Conservation (phyloP, 2,888 invertebrate species). For the Caenorhabditis sinica region DNA sequence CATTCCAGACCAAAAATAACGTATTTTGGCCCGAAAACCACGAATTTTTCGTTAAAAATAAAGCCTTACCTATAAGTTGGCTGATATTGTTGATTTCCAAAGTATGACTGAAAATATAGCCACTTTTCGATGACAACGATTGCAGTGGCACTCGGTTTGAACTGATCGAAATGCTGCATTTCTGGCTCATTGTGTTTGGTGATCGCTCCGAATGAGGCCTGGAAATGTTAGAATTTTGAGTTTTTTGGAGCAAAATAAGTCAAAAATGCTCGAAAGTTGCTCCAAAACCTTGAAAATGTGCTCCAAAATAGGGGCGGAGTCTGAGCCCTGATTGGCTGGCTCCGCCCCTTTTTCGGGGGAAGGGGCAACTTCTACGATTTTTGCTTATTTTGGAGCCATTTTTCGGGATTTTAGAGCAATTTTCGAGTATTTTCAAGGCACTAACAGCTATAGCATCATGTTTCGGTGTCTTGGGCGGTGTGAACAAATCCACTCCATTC, state of each 20-base stretch:
- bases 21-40: too few species aligned
- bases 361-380: too few species aligned
- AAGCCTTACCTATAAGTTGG: conserved; percentile 59
- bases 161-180: conserved; percentile 45
- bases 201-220: conserved; percentile 50
- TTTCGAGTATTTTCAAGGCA: background rate
- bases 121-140: conserved; percentile 80
- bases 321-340: too few species aligned
- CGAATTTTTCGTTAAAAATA: too few species aligned
- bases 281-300: background rate
- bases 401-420: background rate
- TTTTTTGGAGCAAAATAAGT: too few species aligned
- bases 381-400: too few species aligned
- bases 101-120: conserved; percentile 77
- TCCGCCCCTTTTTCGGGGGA: too few species aligned
- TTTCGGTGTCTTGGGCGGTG: conserved; percentile 45
- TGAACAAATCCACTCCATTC: conserved; percentile 59
- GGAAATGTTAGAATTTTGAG: conserved; percentile 11
- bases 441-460: conserved; percentile 30
- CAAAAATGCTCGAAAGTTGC: too few species aligned
- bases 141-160: conserved; percentile 68
- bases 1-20: too few species aligned
- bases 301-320: too few species aligned
- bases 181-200: conserved; percentile 56
- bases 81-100: conserved; percentile 62